Conservation (phyloP, 2,113 vertebrate species). For the Clarias macrocephalus region DNA sequence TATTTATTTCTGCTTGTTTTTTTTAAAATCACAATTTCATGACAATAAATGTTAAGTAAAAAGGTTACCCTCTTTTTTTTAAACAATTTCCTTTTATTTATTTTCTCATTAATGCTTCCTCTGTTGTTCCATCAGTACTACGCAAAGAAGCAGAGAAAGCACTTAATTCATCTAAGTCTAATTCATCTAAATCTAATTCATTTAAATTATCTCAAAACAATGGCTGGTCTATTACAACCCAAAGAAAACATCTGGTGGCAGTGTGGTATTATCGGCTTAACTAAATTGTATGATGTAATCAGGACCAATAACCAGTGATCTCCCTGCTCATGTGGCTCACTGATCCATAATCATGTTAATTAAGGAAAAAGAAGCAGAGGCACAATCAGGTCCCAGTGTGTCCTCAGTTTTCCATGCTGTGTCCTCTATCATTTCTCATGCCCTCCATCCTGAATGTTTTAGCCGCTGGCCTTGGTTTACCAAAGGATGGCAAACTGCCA, state of each 20-base stretch:
- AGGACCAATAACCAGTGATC: constrained; percentile 4
- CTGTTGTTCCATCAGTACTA: background rate
- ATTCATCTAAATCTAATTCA: too few species aligned
- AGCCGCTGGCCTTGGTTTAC: background rate
- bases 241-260: constrained; percentile 43
- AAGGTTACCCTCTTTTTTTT: background rate
- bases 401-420: constrained; percentile 18
- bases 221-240: constrained; percentile 3
- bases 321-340: background rate
- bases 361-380: constrained; percentile 20
- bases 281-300: constrained; percentile 44
- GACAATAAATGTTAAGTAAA: too few species aligned
- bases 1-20: background rate
- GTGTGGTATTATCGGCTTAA: constrained; percentile 46
- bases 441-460: background rate
- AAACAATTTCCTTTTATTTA: background rate
- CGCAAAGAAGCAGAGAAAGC: background rate
- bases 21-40: too few species aligned
- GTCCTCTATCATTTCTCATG: background rate
- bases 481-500: background rate
- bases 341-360: constrained; percentile 40
- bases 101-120: background rate
- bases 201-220: constrained; percentile 13
- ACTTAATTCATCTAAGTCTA: too few species aligned
- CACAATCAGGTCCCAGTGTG: constrained; percentile 1